A percentile compares a stretch with the other conserved stretches of the same genome.
Conservation (phyloP, 1,140 invertebrate genomes). For the Drosophila ananassae region DNA sequence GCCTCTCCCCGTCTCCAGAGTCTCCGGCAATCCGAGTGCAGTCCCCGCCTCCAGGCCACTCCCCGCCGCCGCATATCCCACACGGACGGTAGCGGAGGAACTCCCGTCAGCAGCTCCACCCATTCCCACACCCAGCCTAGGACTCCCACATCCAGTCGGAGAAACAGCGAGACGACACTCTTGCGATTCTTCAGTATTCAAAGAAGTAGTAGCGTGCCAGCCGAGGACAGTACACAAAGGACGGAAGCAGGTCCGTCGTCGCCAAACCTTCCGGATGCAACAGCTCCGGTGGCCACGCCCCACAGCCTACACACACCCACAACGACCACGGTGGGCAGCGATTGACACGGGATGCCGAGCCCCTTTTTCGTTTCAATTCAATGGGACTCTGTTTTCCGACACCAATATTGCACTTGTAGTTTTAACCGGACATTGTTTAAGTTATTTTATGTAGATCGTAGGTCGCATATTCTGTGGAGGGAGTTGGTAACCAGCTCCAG, state of each 20-base stretch:
- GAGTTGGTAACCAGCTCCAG: constrained; percentile 46
- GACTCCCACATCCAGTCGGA: constrained; percentile 74
- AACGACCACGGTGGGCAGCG: constrained; percentile 53
- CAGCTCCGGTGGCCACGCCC: constrained; percentile 4
- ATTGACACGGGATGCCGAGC: constrained; percentile 34
- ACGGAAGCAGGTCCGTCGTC: constrained; percentile 2
- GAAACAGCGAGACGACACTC: constrained; percentile 81
- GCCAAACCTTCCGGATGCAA: constrained; percentile 1
- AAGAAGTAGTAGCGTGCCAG: constrained; percentile 32
- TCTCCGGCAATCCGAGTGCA: constrained; percentile 72
- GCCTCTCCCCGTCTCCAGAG: constrained; percentile 72
- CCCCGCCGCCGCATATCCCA: constrained; percentile 70
- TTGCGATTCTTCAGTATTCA: constrained; percentile 79
- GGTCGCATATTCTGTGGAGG: constrained; percentile 18
- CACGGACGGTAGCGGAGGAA: constrained; percentile 26
- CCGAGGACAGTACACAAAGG: constrained; percentile 10
- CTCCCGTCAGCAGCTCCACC: constrained; percentile 14
- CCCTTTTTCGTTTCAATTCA: constrained; percentile 7
- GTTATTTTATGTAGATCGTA: constrained; percentile 41
- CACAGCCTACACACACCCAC: constrained; percentile 41
- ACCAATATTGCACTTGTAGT: constrained; percentile 43
- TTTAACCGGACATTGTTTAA: constrained; percentile 57
- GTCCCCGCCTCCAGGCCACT: constrained; percentile 56
- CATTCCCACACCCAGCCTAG: constrained; percentile 41
- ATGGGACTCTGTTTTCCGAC: neutral